A percentile compares a stretch with the other conserved stretches of the same genome.
These are phyloP conservation scores for Scaptomyza parva DNA, from an alignment of 2,888 invertebrate genomes.

Conservation along the genomic window DNA sequence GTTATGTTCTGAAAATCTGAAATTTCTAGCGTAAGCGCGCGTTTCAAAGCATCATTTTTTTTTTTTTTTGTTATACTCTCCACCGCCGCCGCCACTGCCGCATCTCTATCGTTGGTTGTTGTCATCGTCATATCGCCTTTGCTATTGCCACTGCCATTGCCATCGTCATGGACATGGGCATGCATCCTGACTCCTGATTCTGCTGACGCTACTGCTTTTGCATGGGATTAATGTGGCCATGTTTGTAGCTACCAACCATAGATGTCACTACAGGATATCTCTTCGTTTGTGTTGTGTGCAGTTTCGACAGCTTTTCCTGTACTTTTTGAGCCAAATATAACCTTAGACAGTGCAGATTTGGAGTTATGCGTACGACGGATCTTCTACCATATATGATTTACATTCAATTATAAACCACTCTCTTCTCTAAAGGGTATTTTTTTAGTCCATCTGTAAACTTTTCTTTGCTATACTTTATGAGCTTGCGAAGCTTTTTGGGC, in stretches of 20 bases:
- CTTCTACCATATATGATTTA: too few species aligned
- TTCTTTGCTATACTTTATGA: not conserved
- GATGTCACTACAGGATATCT: not conserved
- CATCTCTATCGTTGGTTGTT: slow-evolving; percentile 1
- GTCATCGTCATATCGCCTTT: not conserved
- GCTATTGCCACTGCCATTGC: not conserved
- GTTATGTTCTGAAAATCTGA: slow-evolving; percentile 81
- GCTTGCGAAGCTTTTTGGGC: not conserved
- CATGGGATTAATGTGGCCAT: slow-evolving; percentile 28
- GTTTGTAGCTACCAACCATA: not conserved
- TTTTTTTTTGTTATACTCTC: slow-evolving; percentile 1
- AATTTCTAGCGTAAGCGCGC: slow-evolving; percentile 72
- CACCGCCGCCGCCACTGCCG: not conserved
- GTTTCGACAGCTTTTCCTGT: too few species aligned
- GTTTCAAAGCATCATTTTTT: slow-evolving; percentile 68
- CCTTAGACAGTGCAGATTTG: too few species aligned
- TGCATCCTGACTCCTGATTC: slow-evolving; percentile 30
- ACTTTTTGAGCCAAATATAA: too few species aligned
- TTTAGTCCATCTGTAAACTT: not conserved
- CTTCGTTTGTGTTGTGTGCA: not conserved
- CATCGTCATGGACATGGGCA: slow-evolving; percentile 26
- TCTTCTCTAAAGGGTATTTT: slow-evolving; percentile 11
- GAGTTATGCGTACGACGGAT: too few species aligned
- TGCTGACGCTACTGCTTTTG: slow-evolving; percentile 15
- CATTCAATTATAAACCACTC: too few species aligned